Evolutionary conservation across 2,797 vertebrate species (phyloP).

Genomic region (Protonibea diacanthus): DNA sequence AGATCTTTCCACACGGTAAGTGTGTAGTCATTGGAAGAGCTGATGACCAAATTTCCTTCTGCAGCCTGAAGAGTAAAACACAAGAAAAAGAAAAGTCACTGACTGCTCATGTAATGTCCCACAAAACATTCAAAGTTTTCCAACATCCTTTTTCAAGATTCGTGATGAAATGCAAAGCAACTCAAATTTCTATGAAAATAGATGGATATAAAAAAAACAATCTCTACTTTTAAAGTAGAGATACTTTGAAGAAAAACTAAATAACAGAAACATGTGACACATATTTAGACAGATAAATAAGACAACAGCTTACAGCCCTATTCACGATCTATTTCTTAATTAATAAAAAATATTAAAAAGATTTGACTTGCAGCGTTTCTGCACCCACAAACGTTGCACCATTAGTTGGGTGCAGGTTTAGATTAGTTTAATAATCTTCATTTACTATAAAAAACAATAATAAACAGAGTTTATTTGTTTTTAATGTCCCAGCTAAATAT

Average conservation of each 20-base stretch:
- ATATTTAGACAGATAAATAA: not conserved
- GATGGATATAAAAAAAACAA: no score
- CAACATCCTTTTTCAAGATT: not conserved
- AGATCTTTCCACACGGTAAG: constrained; percentile 96
- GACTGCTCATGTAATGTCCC: not conserved
- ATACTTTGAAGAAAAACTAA: not conserved
- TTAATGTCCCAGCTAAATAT: constrained; percentile 1
- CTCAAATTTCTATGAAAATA: not conserved
- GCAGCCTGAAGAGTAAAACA: constrained; percentile 86
- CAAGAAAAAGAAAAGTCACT: constrained; percentile 1
- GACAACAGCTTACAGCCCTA: not conserved
- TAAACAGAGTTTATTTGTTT: not conserved
- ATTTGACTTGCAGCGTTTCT: not conserved
- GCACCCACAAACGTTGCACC: not conserved
- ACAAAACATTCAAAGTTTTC: not conserved
- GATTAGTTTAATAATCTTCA: not conserved
- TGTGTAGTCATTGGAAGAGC: constrained; percentile 96
- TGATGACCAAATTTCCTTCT: constrained; percentile 93
- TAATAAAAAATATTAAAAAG: not conserved
- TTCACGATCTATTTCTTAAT: not conserved
- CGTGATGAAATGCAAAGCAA: not conserved
- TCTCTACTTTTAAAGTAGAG: not conserved
- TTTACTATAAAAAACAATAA: not conserved
- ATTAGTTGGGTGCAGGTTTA: not conserved
- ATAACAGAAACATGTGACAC: not conserved